Evolutionary conservation across 1,140 invertebrate genomes (phyloP).

Genomic region (Chrysomallon squamiferum): DNA sequence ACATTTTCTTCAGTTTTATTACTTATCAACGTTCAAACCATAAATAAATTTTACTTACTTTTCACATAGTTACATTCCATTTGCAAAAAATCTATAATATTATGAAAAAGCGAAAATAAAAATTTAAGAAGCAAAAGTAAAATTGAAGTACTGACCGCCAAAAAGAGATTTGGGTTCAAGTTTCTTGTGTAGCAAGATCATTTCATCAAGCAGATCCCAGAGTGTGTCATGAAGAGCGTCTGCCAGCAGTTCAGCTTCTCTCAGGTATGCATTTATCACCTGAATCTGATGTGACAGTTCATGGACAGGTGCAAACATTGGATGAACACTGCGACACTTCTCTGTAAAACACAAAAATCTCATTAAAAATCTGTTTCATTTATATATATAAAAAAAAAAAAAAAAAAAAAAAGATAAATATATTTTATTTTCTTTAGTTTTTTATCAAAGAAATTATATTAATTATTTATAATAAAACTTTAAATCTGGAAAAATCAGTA

Average conservation of each 20-base stretch:
- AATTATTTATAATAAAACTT: neutral
- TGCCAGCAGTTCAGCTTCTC: conserved; percentile 52
- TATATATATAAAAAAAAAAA: neutral
- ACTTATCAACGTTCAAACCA: too few relatives aligned
- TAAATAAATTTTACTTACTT: too few relatives aligned
- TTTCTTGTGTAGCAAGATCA: conserved; percentile 48
- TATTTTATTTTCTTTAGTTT: neutral
- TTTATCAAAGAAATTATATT: neutral
- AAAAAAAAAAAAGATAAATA: neutral
- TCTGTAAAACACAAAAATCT: conserved; percentile 28
- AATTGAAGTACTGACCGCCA: conserved; percentile 44
- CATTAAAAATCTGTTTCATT: neutral
- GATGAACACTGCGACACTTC: conserved; percentile 36
- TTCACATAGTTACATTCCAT: too few relatives aligned
- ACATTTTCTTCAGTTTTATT: too few relatives aligned
- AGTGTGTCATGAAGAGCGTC: conserved; percentile 55
- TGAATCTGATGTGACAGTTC: conserved; percentile 55
- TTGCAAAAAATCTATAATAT: too few relatives aligned
- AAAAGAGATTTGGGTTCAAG: conserved; percentile 53
- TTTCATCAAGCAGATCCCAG: conserved; percentile 56
- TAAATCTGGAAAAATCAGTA: too few relatives aligned
- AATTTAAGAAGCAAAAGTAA: too few relatives aligned
- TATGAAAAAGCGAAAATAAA: too few relatives aligned
- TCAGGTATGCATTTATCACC: conserved; percentile 56
- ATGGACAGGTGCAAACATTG: conserved; percentile 59